Evolutionary conservation across 2,113 vertebrate species (phyloP), one percentile per base, ranked within the genome.

Genomic region (Ceyx cyanopectus): DNA sequence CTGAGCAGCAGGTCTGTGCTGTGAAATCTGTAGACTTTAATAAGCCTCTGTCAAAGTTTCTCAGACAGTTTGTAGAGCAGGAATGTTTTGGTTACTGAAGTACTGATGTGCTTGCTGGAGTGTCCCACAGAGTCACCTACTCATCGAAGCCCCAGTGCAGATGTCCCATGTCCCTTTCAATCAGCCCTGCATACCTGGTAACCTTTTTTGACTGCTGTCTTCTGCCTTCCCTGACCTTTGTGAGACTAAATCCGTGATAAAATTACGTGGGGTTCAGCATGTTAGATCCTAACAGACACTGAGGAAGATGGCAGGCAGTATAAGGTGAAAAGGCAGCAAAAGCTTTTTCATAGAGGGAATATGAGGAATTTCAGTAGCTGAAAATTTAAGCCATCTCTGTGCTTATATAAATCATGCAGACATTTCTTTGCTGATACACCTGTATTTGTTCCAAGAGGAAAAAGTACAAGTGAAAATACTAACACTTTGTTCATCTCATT

Each of bases 401-500:
- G 9, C 22, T 63, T 77, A 34, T 24, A 37, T 7, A 13, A 56
- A 16, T 80, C 2, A 12, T 69, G 6, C 63, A 81, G 54, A 53
- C 18, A 3, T 50, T 84, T 83, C 11, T 63, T 87, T 75, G 85
- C 57, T 23, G 21, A 34, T 82, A 48, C 15, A 48, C 30, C 54
- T 66, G 65, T 21, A 14, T 73, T 88, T 29, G 26, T 90, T 91
- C 50, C 85, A 94, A 46, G 73, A 48, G 50, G 22, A n/a, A 81
- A 72, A 92, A 74, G 57, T 93, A 50, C 69, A 82, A 89, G 81
- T 94, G 85, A 81, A 96, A 93, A 91, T 92, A 96, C 93, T 97
- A 95, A 95, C 60, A 53, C 69, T 86, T 86, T 86, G 43, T 62
- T 78, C 93, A 93, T 94, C 94, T 86, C 86, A 94, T 95, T 94